These are phyloP conservation scores for Gopherus evgoodei DNA, from an alignment of 2,113 vertebrate genomes.

Conservation along the genomic window DNA sequence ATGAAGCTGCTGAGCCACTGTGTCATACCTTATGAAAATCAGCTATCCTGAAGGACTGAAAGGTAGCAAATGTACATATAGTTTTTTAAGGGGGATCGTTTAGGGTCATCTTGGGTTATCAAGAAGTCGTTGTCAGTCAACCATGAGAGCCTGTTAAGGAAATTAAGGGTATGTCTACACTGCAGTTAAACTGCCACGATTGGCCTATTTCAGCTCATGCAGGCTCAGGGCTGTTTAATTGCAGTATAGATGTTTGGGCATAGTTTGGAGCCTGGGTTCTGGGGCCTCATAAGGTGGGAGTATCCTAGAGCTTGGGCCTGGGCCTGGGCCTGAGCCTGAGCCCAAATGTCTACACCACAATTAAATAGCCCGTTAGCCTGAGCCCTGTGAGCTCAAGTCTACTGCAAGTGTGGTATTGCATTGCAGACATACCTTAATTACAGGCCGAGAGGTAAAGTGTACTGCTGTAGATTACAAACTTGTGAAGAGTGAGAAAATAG, in stretches of 20 bases:
- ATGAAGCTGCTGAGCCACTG: neutral
- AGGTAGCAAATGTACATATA: neutral
- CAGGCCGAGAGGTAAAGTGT: neutral
- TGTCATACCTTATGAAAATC: neutral
- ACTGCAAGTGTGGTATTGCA: neutral
- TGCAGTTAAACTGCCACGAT: neutral
- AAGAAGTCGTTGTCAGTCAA: neutral
- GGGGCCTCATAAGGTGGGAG: neutral
- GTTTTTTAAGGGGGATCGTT: fast-evolving
- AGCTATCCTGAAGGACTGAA: neutral
- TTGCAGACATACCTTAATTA: neutral
- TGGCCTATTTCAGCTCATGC: neutral
- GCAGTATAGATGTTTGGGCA: neutral
- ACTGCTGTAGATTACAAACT: neutral
- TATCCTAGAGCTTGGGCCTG: neutral
- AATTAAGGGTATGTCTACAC: neutral
- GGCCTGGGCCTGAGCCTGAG: neutral
- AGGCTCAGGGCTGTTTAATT: neutral
- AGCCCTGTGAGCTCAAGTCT: neutral
- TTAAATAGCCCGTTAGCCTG: neutral
- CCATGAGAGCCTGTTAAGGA: neutral
- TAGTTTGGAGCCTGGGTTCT: neutral
- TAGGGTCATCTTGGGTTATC: neutral
- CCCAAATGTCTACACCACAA: neutral
- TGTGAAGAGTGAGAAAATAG: neutral